Evolutionary conservation across 2,797 vertebrate species (phyloP).

Genomic region (Gobionotothen gibberifrons): DNA sequence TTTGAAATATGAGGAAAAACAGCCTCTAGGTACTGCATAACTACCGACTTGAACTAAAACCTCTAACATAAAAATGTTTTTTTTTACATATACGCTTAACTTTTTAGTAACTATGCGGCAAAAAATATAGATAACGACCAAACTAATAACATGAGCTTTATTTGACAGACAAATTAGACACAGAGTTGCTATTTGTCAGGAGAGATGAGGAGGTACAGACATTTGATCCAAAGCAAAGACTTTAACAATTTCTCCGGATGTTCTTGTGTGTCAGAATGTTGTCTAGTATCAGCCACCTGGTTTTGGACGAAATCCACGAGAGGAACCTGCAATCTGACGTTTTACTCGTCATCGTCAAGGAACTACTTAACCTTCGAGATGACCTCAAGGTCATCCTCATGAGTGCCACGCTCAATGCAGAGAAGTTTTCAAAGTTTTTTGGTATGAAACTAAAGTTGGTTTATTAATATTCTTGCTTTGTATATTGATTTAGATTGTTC

Average conservation of each 20-base stretch:
- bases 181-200: neutral
- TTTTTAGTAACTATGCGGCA: neutral
- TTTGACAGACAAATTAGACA: neutral
- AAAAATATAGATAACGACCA: neutral
- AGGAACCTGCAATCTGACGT: slow-evolving; percentile 97
- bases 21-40: neutral
- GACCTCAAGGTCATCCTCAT: slow-evolving; percentile 95
- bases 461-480: neutral
- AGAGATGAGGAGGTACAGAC: neutral
- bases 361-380: slow-evolving; percentile 86
- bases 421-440: slow-evolving; percentile 97
- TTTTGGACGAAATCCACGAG: slow-evolving; percentile 98
- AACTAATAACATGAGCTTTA: neutral
- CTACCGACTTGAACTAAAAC: neutral
- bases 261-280: slow-evolving; percentile 80
- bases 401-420: slow-evolving; percentile 97
- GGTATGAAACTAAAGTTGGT: slow-evolving; percentile 72
- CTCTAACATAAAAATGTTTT: neutral
- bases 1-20: neutral
- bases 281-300: slow-evolving; percentile 92
- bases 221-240: no score
- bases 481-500: neutral
- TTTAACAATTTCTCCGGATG: neutral
- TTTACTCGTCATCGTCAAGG: slow-evolving; percentile 93
- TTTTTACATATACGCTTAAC: neutral